Evolutionary conservation across 35 echinoderm and acorn worm species (phyloP).

Genomic region (Hemicentrotus pulcherrimus): DNA sequence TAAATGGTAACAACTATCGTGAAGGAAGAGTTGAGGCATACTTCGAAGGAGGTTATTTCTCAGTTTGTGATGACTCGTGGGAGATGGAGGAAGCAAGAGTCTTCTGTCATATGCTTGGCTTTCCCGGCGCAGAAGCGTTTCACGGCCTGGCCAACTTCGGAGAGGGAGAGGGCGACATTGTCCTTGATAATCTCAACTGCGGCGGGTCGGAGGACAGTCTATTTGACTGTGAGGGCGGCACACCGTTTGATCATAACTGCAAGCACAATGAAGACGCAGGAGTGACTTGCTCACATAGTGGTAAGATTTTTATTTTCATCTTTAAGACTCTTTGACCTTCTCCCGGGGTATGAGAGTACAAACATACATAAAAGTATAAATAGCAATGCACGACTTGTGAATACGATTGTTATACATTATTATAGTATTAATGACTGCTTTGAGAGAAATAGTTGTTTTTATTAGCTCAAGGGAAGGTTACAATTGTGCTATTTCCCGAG

Average conservation of each 20-base stretch:
- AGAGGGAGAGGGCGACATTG: constrained; percentile 6
- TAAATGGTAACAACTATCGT: background rate
- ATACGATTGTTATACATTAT: too few species aligned
- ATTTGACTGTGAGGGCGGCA: constrained; percentile 48
- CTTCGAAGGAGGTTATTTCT: constrained; percentile 4
- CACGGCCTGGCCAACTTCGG: constrained; percentile 25
- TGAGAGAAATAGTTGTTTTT: too few species aligned
- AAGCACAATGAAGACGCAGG: constrained; percentile 72
- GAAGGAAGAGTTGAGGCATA: constrained; percentile 50
- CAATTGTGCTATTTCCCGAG: too few species aligned
- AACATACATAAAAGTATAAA: too few species aligned
- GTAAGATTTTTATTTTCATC: background rate
- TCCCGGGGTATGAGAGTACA: too few species aligned
- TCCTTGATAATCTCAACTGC: constrained; percentile 35
- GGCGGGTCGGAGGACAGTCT: constrained; percentile 3
- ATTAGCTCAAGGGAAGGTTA: too few species aligned
- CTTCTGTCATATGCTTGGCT: constrained; percentile 48
- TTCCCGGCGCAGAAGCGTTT: background rate
- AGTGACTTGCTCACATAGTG: constrained; percentile 52
- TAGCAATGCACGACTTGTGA: too few species aligned
- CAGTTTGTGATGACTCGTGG: constrained; percentile 50
- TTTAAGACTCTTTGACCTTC: too few species aligned
- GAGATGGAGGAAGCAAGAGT: constrained; percentile 51
- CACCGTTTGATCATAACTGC: constrained; percentile 59
- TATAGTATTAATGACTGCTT: too few species aligned